Percentiles rank a stretch among this genome's conserved stretches.
Conservation (phyloP, 2,797 vertebrate genomes). For the Hypotaenidia okinawae region DNA sequence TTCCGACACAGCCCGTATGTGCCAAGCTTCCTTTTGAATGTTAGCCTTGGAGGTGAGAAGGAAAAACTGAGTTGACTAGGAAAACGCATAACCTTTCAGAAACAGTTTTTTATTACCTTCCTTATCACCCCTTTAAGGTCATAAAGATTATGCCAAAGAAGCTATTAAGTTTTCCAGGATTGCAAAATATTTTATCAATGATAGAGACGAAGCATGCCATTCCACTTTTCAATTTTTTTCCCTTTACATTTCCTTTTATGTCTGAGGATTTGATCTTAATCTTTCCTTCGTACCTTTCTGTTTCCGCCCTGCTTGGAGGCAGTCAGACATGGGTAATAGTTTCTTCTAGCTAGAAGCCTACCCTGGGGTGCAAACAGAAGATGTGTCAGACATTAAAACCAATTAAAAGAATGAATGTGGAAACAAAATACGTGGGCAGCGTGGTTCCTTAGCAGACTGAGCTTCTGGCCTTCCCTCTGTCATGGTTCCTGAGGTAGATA, state of each 20-base stretch:
- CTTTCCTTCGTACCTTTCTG: background rate
- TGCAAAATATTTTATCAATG: constrained; percentile 74
- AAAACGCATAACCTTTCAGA: constrained; percentile 49
- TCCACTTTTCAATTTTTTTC: constrained; percentile 63
- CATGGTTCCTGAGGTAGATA: background rate
- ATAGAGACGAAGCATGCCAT: constrained; percentile 54
- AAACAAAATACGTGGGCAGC: background rate
- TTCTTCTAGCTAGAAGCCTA: constrained; percentile 43
- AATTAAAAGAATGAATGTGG: background rate
- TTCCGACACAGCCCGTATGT: constrained; percentile 1
- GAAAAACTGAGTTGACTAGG: constrained; percentile 50
- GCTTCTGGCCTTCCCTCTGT: background rate
- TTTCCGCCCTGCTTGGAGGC: constrained; percentile 27
- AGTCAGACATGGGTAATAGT: constrained; percentile 45
- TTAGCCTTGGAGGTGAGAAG: constrained; percentile 58
- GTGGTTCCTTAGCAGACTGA: background rate
- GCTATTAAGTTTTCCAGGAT: constrained; percentile 65
- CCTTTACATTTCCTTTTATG: constrained; percentile 64
- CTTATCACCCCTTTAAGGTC: constrained; percentile 68
- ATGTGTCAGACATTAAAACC: background rate
- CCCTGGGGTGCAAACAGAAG: background rate
- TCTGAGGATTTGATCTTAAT: constrained; percentile 64
- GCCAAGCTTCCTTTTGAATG: constrained; percentile 55
- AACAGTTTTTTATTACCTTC: constrained; percentile 60
- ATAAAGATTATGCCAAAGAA: constrained; percentile 64